Conservation (phyloP, 2,113 vertebrate genomes). For the Mus pahari region DNA sequence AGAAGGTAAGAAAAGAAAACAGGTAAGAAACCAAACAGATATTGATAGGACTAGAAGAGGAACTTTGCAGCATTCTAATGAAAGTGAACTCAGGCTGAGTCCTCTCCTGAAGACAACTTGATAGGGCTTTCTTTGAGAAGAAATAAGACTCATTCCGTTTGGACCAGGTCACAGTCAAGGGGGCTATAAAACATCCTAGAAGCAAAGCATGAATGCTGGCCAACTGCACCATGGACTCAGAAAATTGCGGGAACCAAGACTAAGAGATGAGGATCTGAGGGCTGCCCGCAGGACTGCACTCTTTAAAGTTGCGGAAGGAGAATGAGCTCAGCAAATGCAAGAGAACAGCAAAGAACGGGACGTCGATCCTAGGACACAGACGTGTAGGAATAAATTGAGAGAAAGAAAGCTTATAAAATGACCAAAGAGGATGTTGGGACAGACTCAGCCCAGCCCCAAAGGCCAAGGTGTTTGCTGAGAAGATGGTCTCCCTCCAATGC, state of each 20-base stretch:
- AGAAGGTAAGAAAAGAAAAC: conserved; percentile 8
- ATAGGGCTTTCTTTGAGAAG: conserved; percentile 19
- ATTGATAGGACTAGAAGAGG: neutral
- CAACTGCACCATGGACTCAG: neutral
- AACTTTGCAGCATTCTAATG: neutral
- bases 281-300: neutral
- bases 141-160: neutral
- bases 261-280: neutral
- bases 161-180: neutral
- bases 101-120: neutral
- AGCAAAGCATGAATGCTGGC: neutral
- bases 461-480: neutral
- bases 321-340: neutral
- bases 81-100: neutral
- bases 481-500: neutral
- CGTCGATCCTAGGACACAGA: neutral
- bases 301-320: neutral
- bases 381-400: neutral
- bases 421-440: neutral
- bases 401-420: neutral
- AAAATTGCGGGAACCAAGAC: neutral
- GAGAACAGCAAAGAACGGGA: neutral
- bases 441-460: neutral
- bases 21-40: neutral
- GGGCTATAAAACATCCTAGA: conserved; percentile 18